Evolutionary conservation across 2,797 vertebrate species (phyloP), one percentile per base, ranked within the genome.

Genomic region (Enteromius treurensis): DNA sequence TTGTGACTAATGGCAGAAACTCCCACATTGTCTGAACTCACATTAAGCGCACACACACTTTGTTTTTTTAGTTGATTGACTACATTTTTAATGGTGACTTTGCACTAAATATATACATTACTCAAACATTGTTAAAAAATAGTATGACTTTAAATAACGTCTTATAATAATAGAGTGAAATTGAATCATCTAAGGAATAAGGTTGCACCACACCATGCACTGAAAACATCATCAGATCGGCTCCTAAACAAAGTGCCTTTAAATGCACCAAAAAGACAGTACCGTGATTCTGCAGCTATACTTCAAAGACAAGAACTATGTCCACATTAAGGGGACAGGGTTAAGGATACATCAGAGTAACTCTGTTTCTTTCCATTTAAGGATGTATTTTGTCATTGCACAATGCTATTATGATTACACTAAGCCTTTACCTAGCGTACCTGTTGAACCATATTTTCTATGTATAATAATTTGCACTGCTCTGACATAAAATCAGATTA

Each of bases 1-100:
- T 95, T 84, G 92, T 94, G 94, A 95, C 92, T 89, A 86, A 88
- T 55, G 29, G 34, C 26, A 77, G 80, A 82, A 73, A 73, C 21
- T 42, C 58, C 23, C n/a, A 53, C 13, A 32, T 75, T 21, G 32
- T 9, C 32, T 77, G 26, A 26, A 69, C 10, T 58, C 34, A 42
- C 17, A 32, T 26, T 5, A 7, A 26, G 26, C 26, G 29, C 60
- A 62, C 60, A 62, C 60, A 62, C n/a, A 60, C 58, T 8, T 62
- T 77, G 8, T 8, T 10, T 58, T 58, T 23, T 53, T 8, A 60
- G 10, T 1, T 58, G 55, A 58, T 5, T 26, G 60, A 29, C 26
- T 5, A 60, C 23, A 5, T 14, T 62, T 62, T 62, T 62, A 29
- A 62, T 29, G 60, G 5, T 15, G 13, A 62, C 13, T 62, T 13